Base-by-base conservation (phyloP, 2,797 vertebrate genomes). In the Pangasius macronema region DNA sequence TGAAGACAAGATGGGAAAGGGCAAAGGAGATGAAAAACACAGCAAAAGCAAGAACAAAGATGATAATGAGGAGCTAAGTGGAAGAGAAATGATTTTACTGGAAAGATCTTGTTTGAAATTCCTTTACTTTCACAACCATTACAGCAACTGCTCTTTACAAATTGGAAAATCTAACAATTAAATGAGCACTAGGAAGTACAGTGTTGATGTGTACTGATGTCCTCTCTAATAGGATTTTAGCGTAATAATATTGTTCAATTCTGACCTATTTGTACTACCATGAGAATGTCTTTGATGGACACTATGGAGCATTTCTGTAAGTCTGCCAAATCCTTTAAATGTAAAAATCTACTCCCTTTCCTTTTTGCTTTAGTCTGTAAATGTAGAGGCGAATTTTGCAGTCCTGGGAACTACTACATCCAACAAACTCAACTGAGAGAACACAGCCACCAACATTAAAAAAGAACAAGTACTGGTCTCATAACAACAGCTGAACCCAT, bases 1-100 rank as follows among this genome's bases (percentile, higher is more conserved):
- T 86, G 57, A 87, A 82, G 77, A 22, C 65, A 77, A 82, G 75
- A 39, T 59, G 80, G 68, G 83, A 85, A 14, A 82, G 5, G 36
- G 80, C 42, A 59, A 27, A 87, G 33, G 59, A 68, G 57, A 53
- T 77, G 49, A 59, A 85, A 80, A 82, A 83, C 33, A 84, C 46
- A 75, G 57, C 24, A 68, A 86, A 83, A 33, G 67, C n/a, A 63
- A 80, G 30, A 87, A 75, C 46, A 51, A 76, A 5, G 76, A 85
- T 39, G n/a, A 76, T 65, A 24, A 81, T 79, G 49, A 85, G 59
- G 33, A 61, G 33, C 11, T 36, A 51, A 18, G 30, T 16, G 22
- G 51, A 70, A 51, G 46, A 59, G 55, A 22, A 67, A 70, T 72
- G 30, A 63, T 36, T 67, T 53, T 18, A 8, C 3, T 49, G 79